Base-by-base conservation (phyloP, 2,888 invertebrate genomes). In the Lycocerus yunnanus region DNA sequence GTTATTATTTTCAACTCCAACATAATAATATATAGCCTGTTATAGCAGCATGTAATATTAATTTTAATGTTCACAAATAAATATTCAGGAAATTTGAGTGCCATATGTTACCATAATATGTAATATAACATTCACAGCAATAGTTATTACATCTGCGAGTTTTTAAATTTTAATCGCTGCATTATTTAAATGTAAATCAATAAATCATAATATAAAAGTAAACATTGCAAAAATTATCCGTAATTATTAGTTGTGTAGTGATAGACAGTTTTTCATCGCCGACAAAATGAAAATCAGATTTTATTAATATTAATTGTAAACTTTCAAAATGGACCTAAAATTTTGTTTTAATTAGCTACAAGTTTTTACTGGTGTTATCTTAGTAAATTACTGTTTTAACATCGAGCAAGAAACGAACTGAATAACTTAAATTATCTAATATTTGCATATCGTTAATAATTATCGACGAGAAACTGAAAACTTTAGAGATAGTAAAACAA, bases 361-460 rank as follows among this genome's bases (percentile, higher is more conserved):
- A 63, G 20, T 20, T 63, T 63, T n/a, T 18, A 63, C 20, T 18
- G 18, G 61, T 18, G 61, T 18, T 63, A 63, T 63, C 16, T 16
- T 16, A 60, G 60, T 15, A 60, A 60, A 18, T 60, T 60, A 60
- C 60, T 60, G 60, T 60, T 66, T 74, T 75, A 75, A 72, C 71
- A 63, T 66, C 58, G 58, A 75, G 61, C 43, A 74, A 60, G 43
- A 71, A 74, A 66, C 69, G 67, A 72, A 69, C 72, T 72, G 65
- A 72, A 58, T 72, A 72, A 75, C 69, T 75, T 72, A 69, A 72
- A 75, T 75, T 72, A 71, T 71, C 67, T 71, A 67, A 72, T 75
- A 75, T 75, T 75, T 75, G 72, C 72, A 75, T 72, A 72, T 75
- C 75, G 72, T 75, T 75, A 75, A 75, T 75, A 75, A 75, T 72